phyloP scores from a whole-genome alignment of 2,888 invertebrate species.

The Alentia gelatinosa region DNA sequence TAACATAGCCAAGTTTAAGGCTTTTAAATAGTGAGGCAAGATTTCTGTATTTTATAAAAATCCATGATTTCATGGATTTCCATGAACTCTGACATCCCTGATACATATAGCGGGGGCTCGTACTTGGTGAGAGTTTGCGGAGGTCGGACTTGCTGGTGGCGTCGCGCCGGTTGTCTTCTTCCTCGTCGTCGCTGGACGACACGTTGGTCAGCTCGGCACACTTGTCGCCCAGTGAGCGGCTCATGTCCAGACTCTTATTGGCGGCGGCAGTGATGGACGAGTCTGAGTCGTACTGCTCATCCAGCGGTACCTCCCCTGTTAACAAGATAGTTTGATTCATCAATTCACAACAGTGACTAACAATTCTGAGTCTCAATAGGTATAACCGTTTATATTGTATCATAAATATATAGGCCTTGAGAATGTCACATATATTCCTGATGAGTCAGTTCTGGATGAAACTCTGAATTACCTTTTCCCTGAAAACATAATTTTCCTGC shows the following conservation, averaged over 20 bases:
- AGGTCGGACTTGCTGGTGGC: background rate
- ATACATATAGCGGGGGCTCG: background rate
- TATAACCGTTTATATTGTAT: too few species aligned
- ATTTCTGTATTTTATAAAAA: too few species aligned
- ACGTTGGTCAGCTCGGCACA: constrained; percentile 66
- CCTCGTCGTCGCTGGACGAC: constrained; percentile 58
- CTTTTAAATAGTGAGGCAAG: too few species aligned
- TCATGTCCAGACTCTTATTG: constrained; percentile 77
- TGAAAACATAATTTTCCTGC: too few species aligned
- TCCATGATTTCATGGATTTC: too few species aligned
- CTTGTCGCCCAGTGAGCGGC: constrained; percentile 76
- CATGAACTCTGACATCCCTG: too few species aligned
- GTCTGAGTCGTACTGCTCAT: constrained; percentile 74
- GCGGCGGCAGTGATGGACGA: constrained; percentile 77
- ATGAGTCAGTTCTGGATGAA: too few species aligned
- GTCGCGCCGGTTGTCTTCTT: constrained; percentile 17
- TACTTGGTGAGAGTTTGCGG: background rate
- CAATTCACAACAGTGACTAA: background rate
- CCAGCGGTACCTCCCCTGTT: constrained; percentile 27
- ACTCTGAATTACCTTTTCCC: too few species aligned
- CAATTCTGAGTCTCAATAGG: background rate
- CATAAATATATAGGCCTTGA: constrained; percentile 21
- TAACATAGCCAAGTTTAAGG: too few species aligned
- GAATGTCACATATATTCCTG: too few species aligned
- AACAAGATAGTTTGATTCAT: background rate